Percentiles rank a stretch among this genome's conserved stretches.
phyloP scores from a whole-genome alignment of 2,797 vertebrate genomes.

The Lates japonicus region DNA sequence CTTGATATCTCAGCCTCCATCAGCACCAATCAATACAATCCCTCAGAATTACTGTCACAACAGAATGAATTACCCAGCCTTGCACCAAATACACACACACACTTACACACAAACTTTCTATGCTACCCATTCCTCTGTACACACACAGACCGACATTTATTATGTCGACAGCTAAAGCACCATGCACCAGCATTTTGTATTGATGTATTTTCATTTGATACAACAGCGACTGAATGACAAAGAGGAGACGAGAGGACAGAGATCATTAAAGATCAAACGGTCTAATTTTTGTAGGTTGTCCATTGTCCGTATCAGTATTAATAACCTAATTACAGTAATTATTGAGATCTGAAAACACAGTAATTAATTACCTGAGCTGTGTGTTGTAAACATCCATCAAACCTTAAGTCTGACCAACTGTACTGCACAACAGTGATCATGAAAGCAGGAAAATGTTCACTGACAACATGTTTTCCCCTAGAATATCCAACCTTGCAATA shows the following conservation, averaged over 20 bases:
- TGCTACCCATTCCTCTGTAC: constrained; percentile 12
- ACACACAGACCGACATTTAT: constrained; percentile 33
- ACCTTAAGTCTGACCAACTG: too few species aligned
- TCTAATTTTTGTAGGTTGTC: background rate
- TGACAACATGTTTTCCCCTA: too few species aligned
- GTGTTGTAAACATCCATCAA: too few species aligned
- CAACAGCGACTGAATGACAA: background rate
- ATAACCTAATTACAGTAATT: background rate
- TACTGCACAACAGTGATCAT: too few species aligned
- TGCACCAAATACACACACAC: constrained; percentile 31
- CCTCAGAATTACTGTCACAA: constrained; percentile 76
- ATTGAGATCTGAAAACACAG: background rate
- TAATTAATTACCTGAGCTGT: background rate
- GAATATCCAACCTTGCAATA: too few species aligned
- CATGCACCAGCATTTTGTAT: background rate
- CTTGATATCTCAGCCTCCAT: constrained; percentile 72
- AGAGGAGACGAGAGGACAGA: constrained; percentile 8
- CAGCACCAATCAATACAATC: constrained; percentile 78
- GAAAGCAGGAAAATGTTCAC: too few species aligned
- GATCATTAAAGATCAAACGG: constrained; percentile 2
- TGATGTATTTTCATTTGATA: constrained; percentile 18
- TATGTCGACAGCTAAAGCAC: constrained; percentile 28
- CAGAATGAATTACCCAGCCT: constrained; percentile 60
- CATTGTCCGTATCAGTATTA: background rate
- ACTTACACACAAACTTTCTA: too few species aligned